phyloP scores from a whole-genome alignment of 1,140 invertebrate genomes.

The Gonatopus flavifemur region DNA sequence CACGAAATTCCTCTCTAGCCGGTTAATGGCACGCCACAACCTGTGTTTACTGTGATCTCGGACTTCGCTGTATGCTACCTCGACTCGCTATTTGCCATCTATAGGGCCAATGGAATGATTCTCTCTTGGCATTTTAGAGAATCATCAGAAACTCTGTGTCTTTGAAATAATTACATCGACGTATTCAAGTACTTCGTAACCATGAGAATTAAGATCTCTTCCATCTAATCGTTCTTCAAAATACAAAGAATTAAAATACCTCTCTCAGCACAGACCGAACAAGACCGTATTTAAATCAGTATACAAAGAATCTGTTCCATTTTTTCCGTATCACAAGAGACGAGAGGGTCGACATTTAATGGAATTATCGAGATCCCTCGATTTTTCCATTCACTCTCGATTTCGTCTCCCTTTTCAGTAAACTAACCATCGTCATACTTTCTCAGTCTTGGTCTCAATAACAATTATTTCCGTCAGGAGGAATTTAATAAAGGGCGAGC shows the following conservation, averaged over 20 bases:
- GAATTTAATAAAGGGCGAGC: slow-evolving; percentile 46
- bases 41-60: slow-evolving; percentile 57
- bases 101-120: slow-evolving; percentile 50
- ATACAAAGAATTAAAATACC: no score
- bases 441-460: slow-evolving; percentile 36
- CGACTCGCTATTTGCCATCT: slow-evolving; percentile 49
- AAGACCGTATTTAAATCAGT: no score
- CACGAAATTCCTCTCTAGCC: slow-evolving; percentile 57
- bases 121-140: no score
- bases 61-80: slow-evolving; percentile 45
- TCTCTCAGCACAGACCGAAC: no score
- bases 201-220: no score
- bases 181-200: no score
- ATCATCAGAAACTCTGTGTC: no score
- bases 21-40: slow-evolving; percentile 55
- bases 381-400: slow-evolving; percentile 17
- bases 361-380: slow-evolving; percentile 29
- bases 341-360: slow-evolving; percentile 24
- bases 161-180: no score
- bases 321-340: slow-evolving; percentile 16
- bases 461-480: slow-evolving; percentile 52
- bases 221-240: no score
- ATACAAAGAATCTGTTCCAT: no score
- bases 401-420: slow-evolving; percentile 1
- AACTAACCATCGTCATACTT: slow-evolving; percentile 21